A percentile compares a stretch with the other conserved stretches of the same genome.
phyloP scores from a whole-genome alignment of 1,140 invertebrate genomes.

The Tetraneura akinire region DNA sequence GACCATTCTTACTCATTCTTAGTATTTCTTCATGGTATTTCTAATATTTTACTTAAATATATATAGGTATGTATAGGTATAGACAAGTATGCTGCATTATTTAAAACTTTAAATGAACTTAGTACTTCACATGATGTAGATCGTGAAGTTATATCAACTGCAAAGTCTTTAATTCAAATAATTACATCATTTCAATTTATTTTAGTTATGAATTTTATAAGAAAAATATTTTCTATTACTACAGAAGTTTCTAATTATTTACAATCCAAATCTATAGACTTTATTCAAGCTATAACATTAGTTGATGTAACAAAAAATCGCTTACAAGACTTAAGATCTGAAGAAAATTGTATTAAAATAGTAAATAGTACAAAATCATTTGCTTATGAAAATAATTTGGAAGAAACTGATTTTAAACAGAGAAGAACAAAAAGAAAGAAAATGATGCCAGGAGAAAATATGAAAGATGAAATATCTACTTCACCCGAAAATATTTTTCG shows the following conservation, averaged over 20 bases:
- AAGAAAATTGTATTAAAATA: background rate
- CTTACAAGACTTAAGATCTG: background rate
- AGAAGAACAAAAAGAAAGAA: background rate
- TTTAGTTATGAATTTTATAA: constrained; percentile 4
- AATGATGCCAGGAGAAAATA: background rate
- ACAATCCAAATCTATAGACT: background rate
- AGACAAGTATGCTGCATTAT: background rate
- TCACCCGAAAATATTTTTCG: background rate
- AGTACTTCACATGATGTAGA: background rate
- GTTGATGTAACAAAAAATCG: background rate
- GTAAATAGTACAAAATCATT: constrained; percentile 12
- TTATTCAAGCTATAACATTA: constrained; percentile 7
- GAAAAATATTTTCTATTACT: constrained; percentile 12
- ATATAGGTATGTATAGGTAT: no score
- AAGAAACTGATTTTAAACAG: background rate
- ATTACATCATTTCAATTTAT: constrained; percentile 5
- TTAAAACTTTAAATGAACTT: constrained; percentile 4
- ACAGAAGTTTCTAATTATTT: constrained; percentile 4
- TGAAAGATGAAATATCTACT: background rate
- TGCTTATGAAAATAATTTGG: background rate
- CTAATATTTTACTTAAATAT: no score
- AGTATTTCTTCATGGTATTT: no score
- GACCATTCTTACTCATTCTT: no score
- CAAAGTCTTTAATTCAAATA: constrained; percentile 2
- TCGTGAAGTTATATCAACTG: background rate